Conservation (phyloP, 2,113 vertebrate species). For the Numida meleagris region DNA sequence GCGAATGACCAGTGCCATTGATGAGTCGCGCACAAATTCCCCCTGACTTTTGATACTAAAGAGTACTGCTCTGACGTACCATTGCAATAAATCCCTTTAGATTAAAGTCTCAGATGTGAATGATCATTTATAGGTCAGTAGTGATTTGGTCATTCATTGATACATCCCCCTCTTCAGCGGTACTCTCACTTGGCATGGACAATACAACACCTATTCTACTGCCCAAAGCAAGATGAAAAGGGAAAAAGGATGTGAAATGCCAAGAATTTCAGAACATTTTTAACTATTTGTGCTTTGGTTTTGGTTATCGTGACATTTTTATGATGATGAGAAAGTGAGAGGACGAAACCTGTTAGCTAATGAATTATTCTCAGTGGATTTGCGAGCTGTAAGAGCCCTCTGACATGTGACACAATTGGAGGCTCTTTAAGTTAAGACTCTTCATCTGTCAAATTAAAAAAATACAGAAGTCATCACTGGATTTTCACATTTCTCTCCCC, state of each 20-base stretch:
- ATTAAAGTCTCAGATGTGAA: not conserved
- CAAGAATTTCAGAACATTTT: not conserved
- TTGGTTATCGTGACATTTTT: slow-evolving; percentile 12
- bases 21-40: not conserved
- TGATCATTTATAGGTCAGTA: not conserved
- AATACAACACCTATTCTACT: not conserved
- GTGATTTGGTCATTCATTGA: not conserved
- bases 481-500: not conserved
- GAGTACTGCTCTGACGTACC: not conserved
- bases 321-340: not conserved
- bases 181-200: not conserved
- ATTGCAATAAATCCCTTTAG: not conserved
- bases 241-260: not conserved
- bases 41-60: not conserved
- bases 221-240: not conserved
- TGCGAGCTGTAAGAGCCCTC: slow-evolving; percentile 16
- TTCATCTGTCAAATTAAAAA: slow-evolving; percentile 12
- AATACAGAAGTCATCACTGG: not conserved
- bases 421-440: not conserved
- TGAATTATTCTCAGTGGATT: slow-evolving; percentile 56
- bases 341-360: slow-evolving; percentile 29
- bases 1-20: not conserved
- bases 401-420: not conserved
- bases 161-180: not conserved
- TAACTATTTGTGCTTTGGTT: slow-evolving; percentile 23